These are phyloP conservation scores for Brienomyrus longianalis DNA, from an alignment of 2,113 vertebrate species.

Conservation along the genomic window DNA sequence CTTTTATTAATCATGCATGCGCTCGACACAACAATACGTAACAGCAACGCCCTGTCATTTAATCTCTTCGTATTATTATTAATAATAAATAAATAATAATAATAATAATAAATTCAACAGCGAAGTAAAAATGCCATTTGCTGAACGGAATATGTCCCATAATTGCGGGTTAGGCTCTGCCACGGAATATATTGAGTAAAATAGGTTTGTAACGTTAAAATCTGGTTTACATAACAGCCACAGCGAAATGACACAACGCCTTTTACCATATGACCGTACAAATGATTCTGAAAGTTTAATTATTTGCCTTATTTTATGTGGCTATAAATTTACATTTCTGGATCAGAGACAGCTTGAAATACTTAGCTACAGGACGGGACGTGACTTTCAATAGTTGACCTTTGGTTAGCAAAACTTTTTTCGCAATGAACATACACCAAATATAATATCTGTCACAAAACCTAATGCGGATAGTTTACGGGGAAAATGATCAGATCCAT, in stretches of 20 bases:
- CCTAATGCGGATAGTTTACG: neutral
- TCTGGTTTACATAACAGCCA: neutral
- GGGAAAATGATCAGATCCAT: neutral
- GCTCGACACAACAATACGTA: neutral
- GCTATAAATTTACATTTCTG: neutral
- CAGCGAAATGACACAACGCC: neutral
- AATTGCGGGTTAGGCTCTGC: neutral
- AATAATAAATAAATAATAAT: neutral
- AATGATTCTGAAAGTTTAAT: neutral
- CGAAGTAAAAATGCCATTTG: neutral
- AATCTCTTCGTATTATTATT: neutral
- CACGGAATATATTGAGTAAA: neutral
- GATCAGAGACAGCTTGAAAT: neutral
- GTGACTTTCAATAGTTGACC: neutral
- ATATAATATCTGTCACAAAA: neutral
- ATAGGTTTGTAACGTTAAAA: neutral
- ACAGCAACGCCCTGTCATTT: neutral
- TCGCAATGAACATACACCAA: neutral
- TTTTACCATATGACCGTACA: neutral
- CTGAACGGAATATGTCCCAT: neutral
- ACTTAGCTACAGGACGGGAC: neutral
- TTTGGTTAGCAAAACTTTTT: neutral
- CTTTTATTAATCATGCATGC: neutral
- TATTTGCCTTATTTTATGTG: neutral
- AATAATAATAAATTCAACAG: neutral